Evolutionary conservation across 2,113 vertebrate genomes (phyloP).

Genomic region (Anguilla japonica): DNA sequence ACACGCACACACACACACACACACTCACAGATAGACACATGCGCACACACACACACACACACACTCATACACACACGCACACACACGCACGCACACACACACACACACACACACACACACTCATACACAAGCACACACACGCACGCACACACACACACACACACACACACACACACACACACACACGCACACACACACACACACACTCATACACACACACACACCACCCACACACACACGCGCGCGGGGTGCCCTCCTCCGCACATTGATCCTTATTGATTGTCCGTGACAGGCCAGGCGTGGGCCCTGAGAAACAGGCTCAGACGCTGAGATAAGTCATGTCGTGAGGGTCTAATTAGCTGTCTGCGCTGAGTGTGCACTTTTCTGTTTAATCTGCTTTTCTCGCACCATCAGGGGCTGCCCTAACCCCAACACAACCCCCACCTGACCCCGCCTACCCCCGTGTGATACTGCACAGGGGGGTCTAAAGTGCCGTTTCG

Average conservation of each 20-base stretch:
- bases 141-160: too few species aligned
- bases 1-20: not conserved
- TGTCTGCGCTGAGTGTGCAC: not conserved
- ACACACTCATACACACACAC: not conserved
- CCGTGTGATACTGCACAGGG: not conserved
- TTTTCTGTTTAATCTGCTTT: slow-evolving; percentile 5
- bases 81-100: not conserved
- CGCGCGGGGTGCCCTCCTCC: not conserved
- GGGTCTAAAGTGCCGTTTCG: not conserved
- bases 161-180: not conserved
- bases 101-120: too few species aligned
- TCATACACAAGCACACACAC: too few species aligned
- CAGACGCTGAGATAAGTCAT: slow-evolving; percentile 27
- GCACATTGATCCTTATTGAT: slow-evolving; percentile 48
- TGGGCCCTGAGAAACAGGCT: slow-evolving; percentile 42
- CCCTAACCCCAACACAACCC: not conserved
- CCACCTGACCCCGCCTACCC: not conserved
- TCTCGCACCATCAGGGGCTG: not conserved
- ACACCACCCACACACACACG: not conserved
- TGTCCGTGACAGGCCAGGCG: slow-evolving; percentile 33
- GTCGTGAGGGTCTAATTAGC: slow-evolving; percentile 25
- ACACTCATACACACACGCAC: not conserved
- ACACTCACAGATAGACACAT: not conserved
- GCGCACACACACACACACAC: too few species aligned
- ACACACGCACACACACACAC: not conserved